Evolutionary conservation across 2,113 vertebrate genomes (phyloP), one percentile per base, ranked within the genome.

Genomic region (Bujurquina vittata): DNA sequence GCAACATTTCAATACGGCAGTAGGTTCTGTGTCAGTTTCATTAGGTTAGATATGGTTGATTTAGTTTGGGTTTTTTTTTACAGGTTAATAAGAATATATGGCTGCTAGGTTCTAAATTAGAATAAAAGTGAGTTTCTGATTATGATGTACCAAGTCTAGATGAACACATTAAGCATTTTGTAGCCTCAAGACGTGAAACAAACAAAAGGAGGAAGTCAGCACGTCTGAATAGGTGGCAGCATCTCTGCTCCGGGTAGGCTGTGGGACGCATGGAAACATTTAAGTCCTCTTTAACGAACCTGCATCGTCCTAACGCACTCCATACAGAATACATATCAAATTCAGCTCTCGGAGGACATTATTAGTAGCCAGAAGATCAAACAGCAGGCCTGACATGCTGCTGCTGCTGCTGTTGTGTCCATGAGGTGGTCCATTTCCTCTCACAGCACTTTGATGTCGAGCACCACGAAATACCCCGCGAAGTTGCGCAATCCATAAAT

Each of bases 401-500:
- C 90, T 75, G 84, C 82, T n/a, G n/a, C 88, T 87, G 87, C 92
- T 93, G 89, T 89, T 91, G 92, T 92, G 87, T 94, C 90, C 83
- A 57, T 15, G 92, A 91, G 94, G 94, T 89, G 93, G 94, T 95
- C 92, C 81, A 80, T 93, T 94, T 94, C 93, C 95, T 93, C 88
- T 93, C 79, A 57, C 73, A 3, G 85, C 76, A 92, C 93, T 95
- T 95, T 95, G 94, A 96, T 93, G 93, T 94, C 22, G 35, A 91
- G 84, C 89, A 86, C 92, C 91, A 91, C 81, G 59, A 89, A 93
- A 94, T 92, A 88, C 82, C 79, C 90, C 90, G 79, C 91, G 93
- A 94, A 95, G 85, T 94, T 94, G 91, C 89, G 92, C 90, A 95
- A 95, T 93, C 84, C 88, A 91, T 89, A 93, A 94, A 94, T 84